These are phyloP conservation scores for Dryas iulia DNA, from an alignment of 1,140 invertebrate genomes.

Conservation along the genomic window DNA sequence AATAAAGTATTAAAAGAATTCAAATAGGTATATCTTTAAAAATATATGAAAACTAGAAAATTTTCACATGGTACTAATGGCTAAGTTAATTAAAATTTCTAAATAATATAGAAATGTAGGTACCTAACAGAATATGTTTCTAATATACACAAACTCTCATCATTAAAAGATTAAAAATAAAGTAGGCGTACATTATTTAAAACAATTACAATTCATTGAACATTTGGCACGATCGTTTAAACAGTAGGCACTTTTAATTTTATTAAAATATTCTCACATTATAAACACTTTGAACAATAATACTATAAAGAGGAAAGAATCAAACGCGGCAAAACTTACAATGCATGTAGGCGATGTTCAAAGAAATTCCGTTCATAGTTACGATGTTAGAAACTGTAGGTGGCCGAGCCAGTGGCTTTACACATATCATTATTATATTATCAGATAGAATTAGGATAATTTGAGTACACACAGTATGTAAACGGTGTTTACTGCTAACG, in stretches of 20 bases:
- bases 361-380: slow-evolving; percentile 13
- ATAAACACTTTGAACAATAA: slow-evolving; percentile 12
- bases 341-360: not conserved
- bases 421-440: slow-evolving; percentile 15
- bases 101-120: not conserved
- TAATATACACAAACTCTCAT: not conserved
- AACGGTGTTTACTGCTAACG: slow-evolving; percentile 19
- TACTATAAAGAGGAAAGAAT: not conserved
- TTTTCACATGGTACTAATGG: not conserved
- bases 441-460: slow-evolving; percentile 11
- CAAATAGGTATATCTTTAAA: not conserved
- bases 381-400: not conserved
- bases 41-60: not conserved
- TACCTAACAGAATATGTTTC: not conserved
- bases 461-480: slow-evolving; percentile 18
- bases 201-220: not conserved
- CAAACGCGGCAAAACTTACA: slow-evolving; percentile 5
- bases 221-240: not conserved
- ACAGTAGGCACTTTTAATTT: not conserved
- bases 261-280: slow-evolving; percentile 8
- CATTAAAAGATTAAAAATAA: not conserved
- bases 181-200: not conserved
- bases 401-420: slow-evolving; percentile 12
- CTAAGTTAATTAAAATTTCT: not conserved
- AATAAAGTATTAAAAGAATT: not conserved